A percentile compares a stretch with the other conserved stretches of the same genome.
Evolutionary conservation across 1,140 invertebrate species (phyloP).

Genomic region (Sycophaga agraensis): DNA sequence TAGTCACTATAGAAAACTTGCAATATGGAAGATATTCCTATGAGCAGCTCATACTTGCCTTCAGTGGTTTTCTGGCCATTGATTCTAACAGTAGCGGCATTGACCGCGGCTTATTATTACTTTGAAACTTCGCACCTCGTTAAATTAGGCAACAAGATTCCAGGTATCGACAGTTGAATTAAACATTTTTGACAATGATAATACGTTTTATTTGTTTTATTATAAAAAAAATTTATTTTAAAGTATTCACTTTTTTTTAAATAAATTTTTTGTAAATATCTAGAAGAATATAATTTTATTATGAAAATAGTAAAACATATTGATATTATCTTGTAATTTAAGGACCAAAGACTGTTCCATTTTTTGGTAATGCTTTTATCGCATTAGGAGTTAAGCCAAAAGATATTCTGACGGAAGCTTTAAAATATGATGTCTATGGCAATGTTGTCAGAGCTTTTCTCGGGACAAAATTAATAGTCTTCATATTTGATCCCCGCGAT

Average conservation of each 20-base stretch:
- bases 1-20: too few species aligned
- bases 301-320: not conserved
- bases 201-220: too few species aligned
- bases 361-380: conserved; percentile 64
- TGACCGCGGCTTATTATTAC: conserved; percentile 44
- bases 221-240: too few species aligned
- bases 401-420: conserved; percentile 54
- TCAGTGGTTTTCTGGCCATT: conserved; percentile 37
- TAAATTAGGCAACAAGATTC: conserved; percentile 44
- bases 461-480: conserved; percentile 66
- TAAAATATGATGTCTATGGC: conserved; percentile 60
- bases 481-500: conserved; percentile 67
- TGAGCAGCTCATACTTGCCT: conserved; percentile 32
- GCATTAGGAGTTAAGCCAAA: conserved; percentile 58
- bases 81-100: conserved; percentile 19
- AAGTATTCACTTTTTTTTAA: not conserved
- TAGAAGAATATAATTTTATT: too few species aligned
- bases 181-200: too few species aligned
- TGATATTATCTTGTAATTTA: conserved; percentile 1
- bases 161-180: too few species aligned
- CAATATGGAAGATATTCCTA: conserved; percentile 42
- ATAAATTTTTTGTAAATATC: not conserved
- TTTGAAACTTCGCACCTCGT: conserved; percentile 39
- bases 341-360: conserved; percentile 56
- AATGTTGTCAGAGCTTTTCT: conserved; percentile 65